These are phyloP conservation scores for Trachelus troglodyta DNA, from an alignment of 2,888 invertebrate species.

Conservation along the genomic window DNA sequence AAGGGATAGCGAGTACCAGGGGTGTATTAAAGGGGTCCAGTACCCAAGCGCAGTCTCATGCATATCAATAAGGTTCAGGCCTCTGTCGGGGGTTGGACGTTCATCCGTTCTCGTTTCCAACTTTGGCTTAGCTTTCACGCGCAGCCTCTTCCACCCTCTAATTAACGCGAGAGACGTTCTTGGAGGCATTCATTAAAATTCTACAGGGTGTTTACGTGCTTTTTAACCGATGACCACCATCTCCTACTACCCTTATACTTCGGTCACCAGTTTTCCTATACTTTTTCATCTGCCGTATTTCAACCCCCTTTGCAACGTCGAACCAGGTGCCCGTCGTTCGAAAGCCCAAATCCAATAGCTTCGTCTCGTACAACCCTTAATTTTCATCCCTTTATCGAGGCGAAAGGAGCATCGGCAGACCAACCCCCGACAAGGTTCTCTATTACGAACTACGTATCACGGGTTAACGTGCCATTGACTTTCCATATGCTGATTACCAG, in stretches of 20 bases:
- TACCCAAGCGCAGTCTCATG: constrained; percentile 38
- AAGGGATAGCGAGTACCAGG: constrained; percentile 13
- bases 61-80: constrained; percentile 47
- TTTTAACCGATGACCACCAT: neutral
- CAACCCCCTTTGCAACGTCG: neutral
- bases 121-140: constrained; percentile 31
- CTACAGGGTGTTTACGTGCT: constrained; percentile 2
- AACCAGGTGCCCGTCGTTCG: neutral
- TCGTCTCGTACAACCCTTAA: neutral
- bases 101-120: constrained; percentile 28
- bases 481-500: constrained; percentile 32
- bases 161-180: neutral
- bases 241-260: neutral
- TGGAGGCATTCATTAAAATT: neutral
- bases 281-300: constrained; percentile 14
- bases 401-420: neutral
- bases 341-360: neutral
- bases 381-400: neutral
- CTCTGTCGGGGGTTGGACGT: constrained; percentile 15
- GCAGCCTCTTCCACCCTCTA: constrained; percentile 1
- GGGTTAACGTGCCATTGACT: constrained; percentile 22
- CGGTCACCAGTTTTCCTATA: constrained; percentile 7
- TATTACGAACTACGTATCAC: constrained; percentile 23
- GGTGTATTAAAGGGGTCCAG: constrained; percentile 35
- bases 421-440: neutral